Conservation (phyloP, 1,140 invertebrate genomes). For the Chironomus striatipennis region DNA sequence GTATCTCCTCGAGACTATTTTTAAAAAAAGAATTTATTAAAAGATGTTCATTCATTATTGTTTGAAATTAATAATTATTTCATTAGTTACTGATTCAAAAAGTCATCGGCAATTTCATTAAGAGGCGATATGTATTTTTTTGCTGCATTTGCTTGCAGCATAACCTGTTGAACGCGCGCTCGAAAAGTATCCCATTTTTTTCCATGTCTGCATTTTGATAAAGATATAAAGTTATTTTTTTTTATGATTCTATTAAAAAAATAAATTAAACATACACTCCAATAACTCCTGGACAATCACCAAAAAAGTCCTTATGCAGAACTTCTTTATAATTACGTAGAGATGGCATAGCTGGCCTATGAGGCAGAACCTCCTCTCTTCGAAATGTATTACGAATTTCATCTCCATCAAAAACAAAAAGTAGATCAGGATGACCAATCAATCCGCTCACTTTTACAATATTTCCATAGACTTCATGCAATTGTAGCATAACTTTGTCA, state of each 20-base stretch:
- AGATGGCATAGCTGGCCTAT: slow-evolving; percentile 69
- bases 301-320: slow-evolving; percentile 63
- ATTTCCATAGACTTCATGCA: slow-evolving; percentile 56
- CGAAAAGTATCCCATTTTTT: slow-evolving; percentile 73
- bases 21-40: slow-evolving; percentile 31
- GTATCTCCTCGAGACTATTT: slow-evolving; percentile 56
- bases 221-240: slow-evolving; percentile 27
- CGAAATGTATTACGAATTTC: slow-evolving; percentile 67
- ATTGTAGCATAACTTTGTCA: slow-evolving; percentile 59
- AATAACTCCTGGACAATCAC: slow-evolving; percentile 61
- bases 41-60: no score
- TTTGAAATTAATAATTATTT: no score
- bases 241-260: slow-evolving; percentile 16
- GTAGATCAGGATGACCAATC: slow-evolving; percentile 66
- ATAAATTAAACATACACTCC: slow-evolving; percentile 51
- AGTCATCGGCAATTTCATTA: slow-evolving; percentile 62
- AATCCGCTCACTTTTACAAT: slow-evolving; percentile 65
- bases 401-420: slow-evolving; percentile 68
- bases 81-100: slow-evolving; percentile 60
- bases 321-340: slow-evolving; percentile 68
- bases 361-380: slow-evolving; percentile 64
- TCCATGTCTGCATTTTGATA: slow-evolving; percentile 62
- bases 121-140: slow-evolving; percentile 62
- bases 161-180: slow-evolving; percentile 72
- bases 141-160: slow-evolving; percentile 66